A percentile compares a stretch with the other conserved stretches of the same genome.
These are phyloP conservation scores for Rhegmatorhina hoffmannsi DNA, from an alignment of 2,113 vertebrate genomes.

Conservation along the genomic window DNA sequence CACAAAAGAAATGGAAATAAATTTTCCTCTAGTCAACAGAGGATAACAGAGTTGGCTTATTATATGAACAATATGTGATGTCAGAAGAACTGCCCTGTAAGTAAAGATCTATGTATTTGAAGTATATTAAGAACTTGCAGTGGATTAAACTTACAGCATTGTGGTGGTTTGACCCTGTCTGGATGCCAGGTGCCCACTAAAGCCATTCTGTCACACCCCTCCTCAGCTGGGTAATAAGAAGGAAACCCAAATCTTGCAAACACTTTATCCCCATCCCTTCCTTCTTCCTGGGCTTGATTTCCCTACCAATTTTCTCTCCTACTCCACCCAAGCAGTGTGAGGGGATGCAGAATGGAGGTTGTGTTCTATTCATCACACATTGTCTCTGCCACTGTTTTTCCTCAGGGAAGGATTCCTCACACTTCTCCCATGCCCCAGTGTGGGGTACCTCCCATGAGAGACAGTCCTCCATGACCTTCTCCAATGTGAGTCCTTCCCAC, in stretches of 20 bases:
- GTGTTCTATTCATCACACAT: not conserved
- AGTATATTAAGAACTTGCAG: not conserved
- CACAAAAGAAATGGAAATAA: not conserved
- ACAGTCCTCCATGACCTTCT: not conserved
- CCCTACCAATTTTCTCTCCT: not conserved
- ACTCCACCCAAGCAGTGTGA: no score
- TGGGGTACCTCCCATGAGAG: not conserved
- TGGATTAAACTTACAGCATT: not conserved
- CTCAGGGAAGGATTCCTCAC: not conserved
- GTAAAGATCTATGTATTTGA: not conserved
- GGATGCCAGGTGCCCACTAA: not conserved
- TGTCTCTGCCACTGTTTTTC: not conserved
- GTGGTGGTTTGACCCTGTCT: not conserved
- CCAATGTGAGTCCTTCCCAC: not conserved
- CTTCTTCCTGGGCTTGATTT: not conserved
- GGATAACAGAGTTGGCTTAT: not conserved
- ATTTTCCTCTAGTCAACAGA: not conserved
- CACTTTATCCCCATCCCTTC: not conserved
- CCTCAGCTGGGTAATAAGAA: not conserved
- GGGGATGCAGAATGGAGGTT: not conserved
- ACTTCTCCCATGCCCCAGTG: not conserved
- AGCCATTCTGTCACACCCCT: not conserved
- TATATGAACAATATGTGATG: not conserved
- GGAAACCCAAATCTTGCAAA: not conserved
- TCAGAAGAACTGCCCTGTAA: not conserved